Evolutionary conservation across 2,113 vertebrate species (phyloP), one percentile per base, ranked within the genome.

Genomic region (Menura novaehollandiae): DNA sequence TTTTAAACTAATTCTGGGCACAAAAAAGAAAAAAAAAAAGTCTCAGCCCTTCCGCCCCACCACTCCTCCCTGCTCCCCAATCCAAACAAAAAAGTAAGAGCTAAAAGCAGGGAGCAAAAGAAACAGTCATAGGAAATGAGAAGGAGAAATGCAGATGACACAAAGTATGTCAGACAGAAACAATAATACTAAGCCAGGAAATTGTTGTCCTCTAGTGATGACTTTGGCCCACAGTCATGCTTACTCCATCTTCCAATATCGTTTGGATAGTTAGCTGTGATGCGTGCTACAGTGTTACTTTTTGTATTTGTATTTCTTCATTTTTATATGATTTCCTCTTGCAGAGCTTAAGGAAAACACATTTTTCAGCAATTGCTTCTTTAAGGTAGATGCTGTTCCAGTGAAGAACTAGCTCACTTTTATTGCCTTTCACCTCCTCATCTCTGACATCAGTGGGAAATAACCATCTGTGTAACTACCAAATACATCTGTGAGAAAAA

Each of bases 41-140:
- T 8, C 18, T 51, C 27, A 37, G 39, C 39, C 28, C 2, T 22
- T 28, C 27, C 7, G 33, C 9, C 46, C 46, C 18, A 18, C 46
- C 13, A 10, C 4, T 49, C 2, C 15, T 20, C 15, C 4, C 19
- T 32, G 6, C 10, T 63, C 4, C 35, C 27, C 55, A 74, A 26
- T 46, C 86, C 52, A 87, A 87, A 84, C 27, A 90, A 77, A 68
- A n/a, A 93, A 75, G 27, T n/a, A 89, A 85, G 43, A 91, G 46
- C 71, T 79, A 83, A 85, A 91, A 88, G 33, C 59, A 79, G 30
- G 43, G 63, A 94, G 55, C 51, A 93, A 95, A 95, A 93, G 78
- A 88, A 95, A 52, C 63, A 91, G 71, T 43, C 82, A 73, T 88
- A 88, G 95, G 96, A 97, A 96, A 95, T 83, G 53, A 96, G 75